These are phyloP conservation scores for Conopomorpha cramerella DNA, from an alignment of 1,140 invertebrate genomes.

Conservation along the genomic window DNA sequence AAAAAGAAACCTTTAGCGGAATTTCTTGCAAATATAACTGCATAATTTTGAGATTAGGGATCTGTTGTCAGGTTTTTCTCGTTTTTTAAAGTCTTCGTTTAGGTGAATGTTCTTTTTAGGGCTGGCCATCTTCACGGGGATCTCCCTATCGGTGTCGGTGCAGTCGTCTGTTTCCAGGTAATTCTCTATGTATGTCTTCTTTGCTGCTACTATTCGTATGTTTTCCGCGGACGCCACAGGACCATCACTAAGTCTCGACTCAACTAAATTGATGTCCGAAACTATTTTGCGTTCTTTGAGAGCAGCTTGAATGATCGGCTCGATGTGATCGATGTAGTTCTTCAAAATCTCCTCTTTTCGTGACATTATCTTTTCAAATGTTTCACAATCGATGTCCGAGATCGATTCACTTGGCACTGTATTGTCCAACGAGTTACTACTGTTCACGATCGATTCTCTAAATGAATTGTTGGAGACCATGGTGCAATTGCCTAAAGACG, in stretches of 20 bases:
- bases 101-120: constrained; percentile 38
- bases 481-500: too few relatives aligned
- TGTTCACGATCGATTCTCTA: too few relatives aligned
- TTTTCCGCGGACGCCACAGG: constrained; percentile 34
- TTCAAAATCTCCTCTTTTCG: constrained; percentile 22
- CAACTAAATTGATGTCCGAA: constrained; percentile 36
- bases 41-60: constrained; percentile 39
- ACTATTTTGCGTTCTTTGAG: constrained; percentile 25
- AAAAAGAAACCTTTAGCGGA: constrained; percentile 22
- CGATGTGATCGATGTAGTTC: constrained; percentile 20
- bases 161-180: constrained; percentile 12
- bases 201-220: constrained; percentile 23
- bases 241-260: too few relatives aligned
- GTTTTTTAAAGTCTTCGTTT: constrained; percentile 18
- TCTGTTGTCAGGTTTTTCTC: constrained; percentile 13
- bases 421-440: too few relatives aligned
- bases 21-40: constrained; percentile 33
- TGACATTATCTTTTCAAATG: too few relatives aligned
- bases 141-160: constrained; percentile 19
- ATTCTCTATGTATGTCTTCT: constrained; percentile 24
- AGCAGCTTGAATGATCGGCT: too few relatives aligned
- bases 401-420: too few relatives aligned
- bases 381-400: too few relatives aligned
- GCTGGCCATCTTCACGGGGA: constrained; percentile 31
- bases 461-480: too few relatives aligned